phyloP scores from a whole-genome alignment of 2,888 invertebrate genomes.

The Cenopis cana region DNA sequence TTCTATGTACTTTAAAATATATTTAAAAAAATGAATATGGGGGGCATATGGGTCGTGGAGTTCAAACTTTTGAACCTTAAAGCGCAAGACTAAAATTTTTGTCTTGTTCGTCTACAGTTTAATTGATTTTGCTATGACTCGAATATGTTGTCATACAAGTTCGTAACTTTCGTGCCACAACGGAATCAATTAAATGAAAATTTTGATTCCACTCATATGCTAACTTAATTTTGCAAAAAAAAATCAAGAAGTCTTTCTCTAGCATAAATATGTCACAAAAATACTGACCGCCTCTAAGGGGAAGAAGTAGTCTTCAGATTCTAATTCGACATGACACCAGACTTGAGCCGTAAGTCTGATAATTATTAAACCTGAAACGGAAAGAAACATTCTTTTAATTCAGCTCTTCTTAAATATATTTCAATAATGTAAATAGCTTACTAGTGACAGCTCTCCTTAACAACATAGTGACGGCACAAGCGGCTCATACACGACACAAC shows the following conservation, averaged over 20 bases:
- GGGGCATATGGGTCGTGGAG: too few relatives aligned
- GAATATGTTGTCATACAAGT: too few relatives aligned
- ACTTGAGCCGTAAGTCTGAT: slow-evolving; percentile 65
- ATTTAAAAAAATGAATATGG: not conserved
- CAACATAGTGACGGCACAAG: slow-evolving; percentile 65
- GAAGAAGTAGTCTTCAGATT: slow-evolving; percentile 80
- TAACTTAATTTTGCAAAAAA: too few relatives aligned
- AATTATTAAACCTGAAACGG: slow-evolving; percentile 67
- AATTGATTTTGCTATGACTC: too few relatives aligned
- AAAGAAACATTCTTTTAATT: not conserved
- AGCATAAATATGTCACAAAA: slow-evolving; percentile 55
- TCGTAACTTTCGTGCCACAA: too few relatives aligned
- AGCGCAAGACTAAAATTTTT: too few relatives aligned
- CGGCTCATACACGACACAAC: slow-evolving; percentile 50
- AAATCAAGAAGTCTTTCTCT: not conserved
- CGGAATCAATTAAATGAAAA: too few relatives aligned
- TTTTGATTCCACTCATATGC: too few relatives aligned
- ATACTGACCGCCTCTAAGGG: slow-evolving; percentile 61
- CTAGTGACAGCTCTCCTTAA: slow-evolving; percentile 64
- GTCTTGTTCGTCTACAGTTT: too few relatives aligned
- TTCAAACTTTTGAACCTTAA: too few relatives aligned
- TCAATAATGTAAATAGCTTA: slow-evolving; percentile 53
- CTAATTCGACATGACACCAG: slow-evolving; percentile 76
- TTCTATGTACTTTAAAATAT: not conserved
- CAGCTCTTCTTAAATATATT: not conserved